Conservation (phyloP, 2,888 invertebrate species). For the Adelphocoris suturalis region DNA sequence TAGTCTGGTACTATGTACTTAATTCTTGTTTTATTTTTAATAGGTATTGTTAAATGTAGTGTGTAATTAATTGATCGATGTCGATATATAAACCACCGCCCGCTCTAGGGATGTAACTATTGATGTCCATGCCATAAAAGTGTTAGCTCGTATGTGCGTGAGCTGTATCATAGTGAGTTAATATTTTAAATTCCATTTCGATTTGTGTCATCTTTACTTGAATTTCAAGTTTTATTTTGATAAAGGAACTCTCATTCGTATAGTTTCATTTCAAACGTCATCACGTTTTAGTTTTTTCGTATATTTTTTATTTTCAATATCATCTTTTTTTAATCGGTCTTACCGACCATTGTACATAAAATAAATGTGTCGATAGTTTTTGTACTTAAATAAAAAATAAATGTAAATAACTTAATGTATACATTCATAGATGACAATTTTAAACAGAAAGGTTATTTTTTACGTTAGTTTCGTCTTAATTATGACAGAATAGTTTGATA, state of each 20-base stretch:
- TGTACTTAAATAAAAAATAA: slow-evolving; percentile 44
- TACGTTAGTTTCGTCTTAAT: slow-evolving; percentile 51
- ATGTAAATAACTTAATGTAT: slow-evolving; percentile 54
- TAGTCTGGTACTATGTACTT: slow-evolving; percentile 13
- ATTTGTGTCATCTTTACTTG: background rate
- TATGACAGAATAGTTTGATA: slow-evolving; percentile 40
- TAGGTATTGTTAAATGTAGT: background rate
- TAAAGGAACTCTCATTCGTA: background rate
- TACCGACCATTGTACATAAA: slow-evolving; percentile 26
- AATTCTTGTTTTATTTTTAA: background rate
- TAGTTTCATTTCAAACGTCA: background rate
- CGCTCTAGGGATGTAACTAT: background rate
- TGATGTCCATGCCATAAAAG: slow-evolving; percentile 39
- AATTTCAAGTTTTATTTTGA: background rate
- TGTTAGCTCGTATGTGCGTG: slow-evolving; percentile 1
- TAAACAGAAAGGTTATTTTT: slow-evolving; percentile 46
- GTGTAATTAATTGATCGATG: slow-evolving; percentile 16
- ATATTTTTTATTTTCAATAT: background rate
- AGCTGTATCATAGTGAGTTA: slow-evolving; percentile 24
- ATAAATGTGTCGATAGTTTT: slow-evolving; percentile 58
- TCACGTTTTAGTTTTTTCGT: too few relatives aligned
- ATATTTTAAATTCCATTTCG: background rate
- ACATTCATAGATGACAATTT: slow-evolving; percentile 30
- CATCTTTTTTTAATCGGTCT: slow-evolving; percentile 20
- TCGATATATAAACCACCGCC: slow-evolving; percentile 34